These are phyloP conservation scores for Drosophila mauritiana DNA, from an alignment of 1,140 invertebrate species.

Conservation along the genomic window DNA sequence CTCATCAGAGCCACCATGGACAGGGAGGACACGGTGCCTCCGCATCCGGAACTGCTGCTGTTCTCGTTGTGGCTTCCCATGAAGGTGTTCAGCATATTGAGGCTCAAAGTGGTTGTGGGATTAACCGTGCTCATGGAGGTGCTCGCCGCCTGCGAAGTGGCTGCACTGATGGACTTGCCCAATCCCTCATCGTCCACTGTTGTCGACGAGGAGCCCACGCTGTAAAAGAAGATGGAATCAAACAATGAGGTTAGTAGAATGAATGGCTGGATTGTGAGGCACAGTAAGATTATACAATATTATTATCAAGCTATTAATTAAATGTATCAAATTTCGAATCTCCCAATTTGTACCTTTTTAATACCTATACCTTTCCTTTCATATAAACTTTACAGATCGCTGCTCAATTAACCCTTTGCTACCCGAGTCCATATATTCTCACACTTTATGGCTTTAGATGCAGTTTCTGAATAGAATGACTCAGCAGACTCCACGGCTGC, in stretches of 20 bases:
- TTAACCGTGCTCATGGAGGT: conserved; percentile 15
- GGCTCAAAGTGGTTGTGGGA: conserved; percentile 35
- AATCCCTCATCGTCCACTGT: conserved; percentile 47
- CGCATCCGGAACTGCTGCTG: conserved; percentile 70
- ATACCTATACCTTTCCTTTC: conserved; percentile 20
- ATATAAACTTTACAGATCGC: conserved; percentile 32
- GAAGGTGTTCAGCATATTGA: conserved; percentile 53
- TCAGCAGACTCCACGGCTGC: conserved; percentile 21
- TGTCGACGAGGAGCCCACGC: conserved; percentile 20
- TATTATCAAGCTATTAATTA: too few relatives aligned
- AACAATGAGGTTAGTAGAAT: not conserved
- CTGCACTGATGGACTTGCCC: conserved; percentile 30
- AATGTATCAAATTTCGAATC: not conserved
- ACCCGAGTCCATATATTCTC: conserved; percentile 50
- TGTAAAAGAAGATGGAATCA: conserved; percentile 5
- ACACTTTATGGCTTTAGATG: conserved; percentile 32
- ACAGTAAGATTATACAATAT: too few relatives aligned
- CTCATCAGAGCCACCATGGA: conserved; percentile 49
- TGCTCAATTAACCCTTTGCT: conserved; percentile 70
- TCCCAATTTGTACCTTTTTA: not conserved
- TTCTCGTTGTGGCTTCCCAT: conserved; percentile 56
- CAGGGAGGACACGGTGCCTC: conserved; percentile 59
- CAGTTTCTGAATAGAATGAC: conserved; percentile 22
- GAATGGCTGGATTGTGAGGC: not conserved
- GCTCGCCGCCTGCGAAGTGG: conserved; percentile 37